Evolutionary conservation across 2,113 vertebrate species (phyloP).

Genomic region (Oreotragus oreotragus): DNA sequence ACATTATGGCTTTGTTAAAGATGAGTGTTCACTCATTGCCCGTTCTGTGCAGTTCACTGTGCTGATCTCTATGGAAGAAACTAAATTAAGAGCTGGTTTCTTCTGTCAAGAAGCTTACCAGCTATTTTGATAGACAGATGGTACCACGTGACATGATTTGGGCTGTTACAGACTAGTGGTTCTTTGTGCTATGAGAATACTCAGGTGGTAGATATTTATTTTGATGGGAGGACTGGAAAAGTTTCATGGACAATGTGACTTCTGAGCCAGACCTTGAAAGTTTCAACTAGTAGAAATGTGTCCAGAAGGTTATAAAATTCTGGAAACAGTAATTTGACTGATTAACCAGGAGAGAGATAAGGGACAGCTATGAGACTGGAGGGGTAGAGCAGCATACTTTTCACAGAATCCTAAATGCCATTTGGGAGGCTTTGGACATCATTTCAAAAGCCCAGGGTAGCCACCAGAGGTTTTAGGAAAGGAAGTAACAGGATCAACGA

Average conservation of each 20-base stretch:
- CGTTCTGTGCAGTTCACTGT: not conserved
- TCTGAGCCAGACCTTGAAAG: not conserved
- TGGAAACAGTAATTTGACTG: not conserved
- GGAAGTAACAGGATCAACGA: not conserved
- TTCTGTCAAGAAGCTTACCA: not conserved
- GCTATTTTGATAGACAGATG: not conserved
- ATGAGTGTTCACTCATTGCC: not conserved
- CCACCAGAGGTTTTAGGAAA: not conserved
- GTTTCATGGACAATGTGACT: not conserved
- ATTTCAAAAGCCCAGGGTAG: not conserved
- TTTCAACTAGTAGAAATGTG: not conserved
- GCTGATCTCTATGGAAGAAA: not conserved
- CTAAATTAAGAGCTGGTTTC: not conserved
- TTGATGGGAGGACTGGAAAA: not conserved
- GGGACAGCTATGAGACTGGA: not conserved
- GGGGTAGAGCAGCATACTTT: not conserved
- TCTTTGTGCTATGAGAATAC: not conserved
- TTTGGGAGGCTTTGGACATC: not conserved
- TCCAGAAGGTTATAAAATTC: not conserved
- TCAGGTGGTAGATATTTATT: not conserved
- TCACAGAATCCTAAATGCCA: not conserved
- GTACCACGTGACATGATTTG: rapidly evolving
- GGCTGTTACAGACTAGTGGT: rapidly evolving
- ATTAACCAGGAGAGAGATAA: not conserved
- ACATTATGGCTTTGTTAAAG: not conserved